These are phyloP conservation scores for Eueides isabella DNA, from an alignment of 1,140 invertebrate species.

Conservation along the genomic window DNA sequence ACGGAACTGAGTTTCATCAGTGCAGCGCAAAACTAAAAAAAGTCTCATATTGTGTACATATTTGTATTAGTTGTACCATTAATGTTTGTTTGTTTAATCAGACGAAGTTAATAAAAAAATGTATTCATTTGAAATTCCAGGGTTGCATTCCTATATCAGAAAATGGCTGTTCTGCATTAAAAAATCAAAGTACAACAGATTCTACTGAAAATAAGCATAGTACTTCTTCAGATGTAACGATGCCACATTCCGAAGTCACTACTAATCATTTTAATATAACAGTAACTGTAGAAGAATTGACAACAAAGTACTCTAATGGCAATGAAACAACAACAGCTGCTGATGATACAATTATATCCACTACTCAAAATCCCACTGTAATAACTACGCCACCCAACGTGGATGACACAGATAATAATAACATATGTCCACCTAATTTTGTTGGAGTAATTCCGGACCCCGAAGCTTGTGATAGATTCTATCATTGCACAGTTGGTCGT, in stretches of 20 bases:
- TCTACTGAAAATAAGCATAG: neutral
- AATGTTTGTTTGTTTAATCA: too few relatives aligned
- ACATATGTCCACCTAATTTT: conserved; percentile 21
- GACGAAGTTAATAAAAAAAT: neutral
- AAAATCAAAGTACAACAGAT: conserved; percentile 25
- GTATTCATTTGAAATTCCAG: conserved; percentile 33
- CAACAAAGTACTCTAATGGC: neutral
- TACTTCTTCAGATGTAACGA: neutral
- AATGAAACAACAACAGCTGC: conserved; percentile 14
- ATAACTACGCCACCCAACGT: neutral
- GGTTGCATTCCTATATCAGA: conserved; percentile 45
- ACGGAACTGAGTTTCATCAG: too few relatives aligned
- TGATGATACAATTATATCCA: neutral
- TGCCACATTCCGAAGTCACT: neutral
- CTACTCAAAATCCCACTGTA: neutral
- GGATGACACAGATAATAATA: neutral
- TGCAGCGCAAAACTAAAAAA: too few relatives aligned
- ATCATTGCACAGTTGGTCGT: conserved; percentile 44
- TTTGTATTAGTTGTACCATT: too few relatives aligned
- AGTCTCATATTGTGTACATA: too few relatives aligned
- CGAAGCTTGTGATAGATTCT: conserved; percentile 48
- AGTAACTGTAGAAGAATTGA: neutral
- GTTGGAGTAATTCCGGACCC: conserved; percentile 20
- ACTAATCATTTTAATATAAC: neutral
- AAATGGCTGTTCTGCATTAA: conserved; percentile 44